Conservation (phyloP, 1,140 invertebrate genomes). For the Neodiprion lecontei region DNA sequence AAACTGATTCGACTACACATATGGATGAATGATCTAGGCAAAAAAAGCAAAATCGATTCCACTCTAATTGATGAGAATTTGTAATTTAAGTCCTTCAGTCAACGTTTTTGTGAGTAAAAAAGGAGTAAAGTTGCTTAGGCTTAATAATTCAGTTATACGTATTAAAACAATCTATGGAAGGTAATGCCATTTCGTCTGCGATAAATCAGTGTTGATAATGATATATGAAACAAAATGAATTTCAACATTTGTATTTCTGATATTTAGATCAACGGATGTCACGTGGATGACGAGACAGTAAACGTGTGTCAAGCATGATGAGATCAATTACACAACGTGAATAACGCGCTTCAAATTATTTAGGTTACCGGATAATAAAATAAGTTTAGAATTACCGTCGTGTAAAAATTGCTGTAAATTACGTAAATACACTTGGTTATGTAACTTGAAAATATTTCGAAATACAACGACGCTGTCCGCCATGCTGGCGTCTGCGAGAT, state of each 20-base stretch:
- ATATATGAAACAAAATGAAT: no score
- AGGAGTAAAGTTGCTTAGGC: no score
- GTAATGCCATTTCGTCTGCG: no score
- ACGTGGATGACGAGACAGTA: neutral
- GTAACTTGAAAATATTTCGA: constrained; percentile 3
- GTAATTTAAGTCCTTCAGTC: no score
- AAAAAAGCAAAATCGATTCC: no score
- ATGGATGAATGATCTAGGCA: no score
- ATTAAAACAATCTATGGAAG: no score
- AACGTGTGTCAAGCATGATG: neutral
- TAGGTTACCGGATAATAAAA: neutral
- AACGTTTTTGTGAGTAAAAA: no score
- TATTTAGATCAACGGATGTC: neutral
- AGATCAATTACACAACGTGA: neutral
- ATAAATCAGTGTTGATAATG: no score
- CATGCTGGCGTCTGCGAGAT: constrained; percentile 6
- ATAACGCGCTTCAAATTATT: neutral
- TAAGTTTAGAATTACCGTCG: neutral
- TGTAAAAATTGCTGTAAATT: neutral
- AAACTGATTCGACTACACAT: no score
- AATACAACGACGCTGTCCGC: constrained; percentile 1
- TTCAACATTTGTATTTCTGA: neutral
- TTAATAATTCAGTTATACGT: no score
- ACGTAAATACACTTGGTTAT: neutral
- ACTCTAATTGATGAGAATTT: no score